Conservation (phyloP, 1,140 invertebrate genomes). For the Drosophila bocki region DNA sequence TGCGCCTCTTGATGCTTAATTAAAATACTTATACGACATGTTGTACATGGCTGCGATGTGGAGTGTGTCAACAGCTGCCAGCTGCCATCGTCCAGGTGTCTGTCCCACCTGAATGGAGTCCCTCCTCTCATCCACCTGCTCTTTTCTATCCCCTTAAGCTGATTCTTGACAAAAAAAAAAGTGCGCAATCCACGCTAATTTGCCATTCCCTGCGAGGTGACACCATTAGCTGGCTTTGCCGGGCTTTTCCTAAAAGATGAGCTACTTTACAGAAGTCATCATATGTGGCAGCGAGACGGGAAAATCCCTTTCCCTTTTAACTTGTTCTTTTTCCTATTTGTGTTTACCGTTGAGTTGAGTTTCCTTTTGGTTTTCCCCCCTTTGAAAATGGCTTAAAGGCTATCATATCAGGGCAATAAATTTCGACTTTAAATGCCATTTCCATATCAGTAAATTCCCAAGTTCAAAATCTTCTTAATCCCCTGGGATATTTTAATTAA, state of each 20-base stretch:
- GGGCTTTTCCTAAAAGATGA: conserved; percentile 18
- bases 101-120: conserved; percentile 44
- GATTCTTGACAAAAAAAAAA: conserved; percentile 35
- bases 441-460: conserved; percentile 33
- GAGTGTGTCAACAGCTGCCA: conserved; percentile 78
- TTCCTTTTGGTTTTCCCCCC: neutral
- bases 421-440: conserved; percentile 18
- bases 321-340: neutral
- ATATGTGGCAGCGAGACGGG: conserved; percentile 7
- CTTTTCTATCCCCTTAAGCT: conserved; percentile 6
- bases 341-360: neutral
- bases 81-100: conserved; percentile 28
- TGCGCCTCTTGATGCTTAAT: conserved; percentile 78
- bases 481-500: conserved; percentile 55
- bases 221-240: conserved; percentile 44
- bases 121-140: neutral
- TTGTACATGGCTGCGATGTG: conserved; percentile 55
- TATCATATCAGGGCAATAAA: conserved; percentile 7
- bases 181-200: conserved; percentile 77
- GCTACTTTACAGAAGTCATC: conserved; percentile 19
- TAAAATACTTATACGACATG: conserved; percentile 83
- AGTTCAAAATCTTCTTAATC: conserved; percentile 25
- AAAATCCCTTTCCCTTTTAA: neutral
- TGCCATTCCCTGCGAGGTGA: conserved; percentile 59
- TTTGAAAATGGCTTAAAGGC: neutral